Base-by-base conservation (phyloP, 2,888 invertebrate genomes). In the Xestia xanthographa region DNA sequence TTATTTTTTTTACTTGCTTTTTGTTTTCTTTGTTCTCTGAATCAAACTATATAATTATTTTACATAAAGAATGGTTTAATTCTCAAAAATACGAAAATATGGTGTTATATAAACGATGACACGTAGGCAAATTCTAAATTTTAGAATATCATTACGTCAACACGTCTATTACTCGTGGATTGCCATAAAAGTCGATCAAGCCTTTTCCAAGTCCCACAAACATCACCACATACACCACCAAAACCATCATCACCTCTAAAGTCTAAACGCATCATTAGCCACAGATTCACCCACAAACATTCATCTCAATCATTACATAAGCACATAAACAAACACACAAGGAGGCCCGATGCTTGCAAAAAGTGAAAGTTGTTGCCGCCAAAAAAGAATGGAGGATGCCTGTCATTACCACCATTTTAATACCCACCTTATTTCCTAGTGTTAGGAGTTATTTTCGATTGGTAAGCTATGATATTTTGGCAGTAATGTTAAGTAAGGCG, bases 331-430 rank as follows among this genome's bases (percentile, higher is more conserved):
- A 84, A 77, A 84, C 67, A 84, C 58, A 75, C 79, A 56, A 75
- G 50, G 66, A 80, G 66, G 78, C 74, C 29, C 58, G 38, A 74
- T 76, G 50, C 77, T 84, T 62, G 83, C 86, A 87, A 88, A 87
- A 88, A 87, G 88, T 87, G 88, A 87, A 84, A 84, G 84, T 79
- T 50, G 78, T 67, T 76, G 29, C 29, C 63, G 65, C 77, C 69
- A 86, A 85, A 87, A 87, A 87, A 82, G 73, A 86, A 83, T 85
- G 80, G 77, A 34, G 41, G 65, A 71, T 70, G 71, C 66, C 41
- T 67, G 73, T 41, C 11, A 50, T 58, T 45, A 66, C 3, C 6
- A 53, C 12, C 56, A 58, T 22, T 1, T 20, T 3, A 80, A 74
- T 68, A 66, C 43, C 20, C 38, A 82, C 77, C 67, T 79, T 88